These are phyloP conservation scores for Copidosoma floridanum DNA, from an alignment of 1,140 invertebrate species.

Conservation along the genomic window DNA sequence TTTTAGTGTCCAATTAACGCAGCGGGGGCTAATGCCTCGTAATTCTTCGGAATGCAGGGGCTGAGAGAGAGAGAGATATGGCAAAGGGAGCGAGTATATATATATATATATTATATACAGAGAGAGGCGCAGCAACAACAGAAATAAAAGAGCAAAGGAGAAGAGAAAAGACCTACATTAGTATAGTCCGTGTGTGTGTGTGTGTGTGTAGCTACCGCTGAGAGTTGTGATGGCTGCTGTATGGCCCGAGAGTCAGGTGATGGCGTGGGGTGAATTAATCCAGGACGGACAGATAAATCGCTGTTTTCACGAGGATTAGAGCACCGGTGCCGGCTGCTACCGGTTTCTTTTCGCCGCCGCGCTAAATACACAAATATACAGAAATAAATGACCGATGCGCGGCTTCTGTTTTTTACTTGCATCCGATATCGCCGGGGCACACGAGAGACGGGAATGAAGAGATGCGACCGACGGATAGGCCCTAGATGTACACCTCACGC, in stretches of 20 bases:
- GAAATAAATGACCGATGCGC: neutral
- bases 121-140: too few species aligned
- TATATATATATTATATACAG: too few species aligned
- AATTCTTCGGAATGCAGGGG: neutral
- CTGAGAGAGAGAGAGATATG: neutral
- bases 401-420: neutral
- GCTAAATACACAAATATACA: too few species aligned
- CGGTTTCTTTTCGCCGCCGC: neutral
- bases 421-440: neutral
- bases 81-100: too few species aligned
- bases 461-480: neutral
- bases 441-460: neutral
- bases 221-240: neutral
- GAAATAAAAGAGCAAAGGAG: neutral
- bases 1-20: slow-evolving; percentile 8
- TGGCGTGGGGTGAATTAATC: slow-evolving; percentile 24
- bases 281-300: slow-evolving; percentile 18
- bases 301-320: slow-evolving; percentile 27
- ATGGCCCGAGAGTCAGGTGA: slow-evolving; percentile 13
- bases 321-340: too few species aligned
- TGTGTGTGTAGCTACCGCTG: too few species aligned
- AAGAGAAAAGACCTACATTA: slow-evolving; percentile 3
- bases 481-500: too few species aligned
- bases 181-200: neutral
- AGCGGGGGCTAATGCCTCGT: slow-evolving; percentile 2